Evolutionary conservation across 2,797 vertebrate genomes (phyloP).

Genomic region (Spea hammondii): DNA sequence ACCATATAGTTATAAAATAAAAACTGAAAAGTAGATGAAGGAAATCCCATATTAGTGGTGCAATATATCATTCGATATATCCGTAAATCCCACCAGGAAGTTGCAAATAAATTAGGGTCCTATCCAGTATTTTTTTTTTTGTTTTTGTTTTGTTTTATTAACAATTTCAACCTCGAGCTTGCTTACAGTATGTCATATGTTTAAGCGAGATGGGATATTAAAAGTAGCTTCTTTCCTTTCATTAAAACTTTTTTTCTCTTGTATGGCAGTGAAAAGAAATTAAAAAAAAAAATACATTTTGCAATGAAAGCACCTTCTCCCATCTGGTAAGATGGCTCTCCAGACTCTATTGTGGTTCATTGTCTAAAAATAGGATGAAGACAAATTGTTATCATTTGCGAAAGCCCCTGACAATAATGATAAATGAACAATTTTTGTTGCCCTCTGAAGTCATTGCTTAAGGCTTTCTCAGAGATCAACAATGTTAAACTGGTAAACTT

Average conservation of each 20-base stretch:
- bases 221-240: slow-evolving; percentile 75
- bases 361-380: slow-evolving; percentile 99
- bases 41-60: not conserved
- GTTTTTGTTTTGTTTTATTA: slow-evolving; percentile 2
- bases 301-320: slow-evolving; percentile 88
- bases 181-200: slow-evolving; percentile 68
- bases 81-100: slow-evolving; percentile 14
- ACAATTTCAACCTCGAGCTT: slow-evolving; percentile 18
- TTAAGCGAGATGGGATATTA: slow-evolving; percentile 72
- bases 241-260: slow-evolving; percentile 77
- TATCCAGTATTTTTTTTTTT: not conserved
- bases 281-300: slow-evolving; percentile 70
- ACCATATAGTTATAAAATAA: not conserved
- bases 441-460: slow-evolving; percentile 99
- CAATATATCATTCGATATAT: slow-evolving; percentile 19
- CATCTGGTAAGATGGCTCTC: slow-evolving; percentile 97
- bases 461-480: slow-evolving; percentile 91
- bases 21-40: not conserved
- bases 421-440: slow-evolving; percentile 98
- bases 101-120: slow-evolving; percentile 3
- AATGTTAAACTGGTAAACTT: slow-evolving; percentile 87
- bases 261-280: slow-evolving; percentile 59
- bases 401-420: slow-evolving; percentile 99
- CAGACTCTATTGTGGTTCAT: slow-evolving; percentile 94
- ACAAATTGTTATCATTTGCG: slow-evolving; percentile 99